Evolutionary conservation across 2,113 vertebrate genomes (phyloP), one percentile per base, ranked within the genome.

Genomic region (Junco hyemalis): DNA sequence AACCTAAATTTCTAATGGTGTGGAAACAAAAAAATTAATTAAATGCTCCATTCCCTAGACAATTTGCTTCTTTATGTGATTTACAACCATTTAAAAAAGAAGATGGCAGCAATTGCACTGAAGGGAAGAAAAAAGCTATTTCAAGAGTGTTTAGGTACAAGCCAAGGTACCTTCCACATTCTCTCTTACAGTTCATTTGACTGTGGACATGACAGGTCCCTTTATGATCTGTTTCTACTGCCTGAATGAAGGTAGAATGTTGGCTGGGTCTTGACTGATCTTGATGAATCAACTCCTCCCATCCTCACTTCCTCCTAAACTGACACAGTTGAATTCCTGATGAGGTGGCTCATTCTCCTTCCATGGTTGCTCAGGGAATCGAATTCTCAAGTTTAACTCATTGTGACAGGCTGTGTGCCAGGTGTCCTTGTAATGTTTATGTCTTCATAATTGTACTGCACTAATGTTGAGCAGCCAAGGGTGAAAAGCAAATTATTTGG

Each of bases 381-480:
- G 0, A 47, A 68, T 60, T 64, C 64, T 92, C 92, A 88, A 28
- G 50, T 90, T 97, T 96, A 96, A 96, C 88, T 96, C 84, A 84
- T 85, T 81, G 89, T 96, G 96, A 96, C 95, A 94, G 91, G 35
- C 66, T 65, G 31, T 93, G 86, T 70, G 69, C 91, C 60, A 44
- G 86, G 53, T 93, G 90, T 57, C 92, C 91, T 97, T 96, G 77
- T 38, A 56, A 69, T 96, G 92, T 93, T 97, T 96, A 93, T 78
- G 84, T 95, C 89, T 95, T 95, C 77, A 94, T 96, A 96, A 96
- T 96, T 86, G 80, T 79, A 51, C 60, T 89, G 85, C 64, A 92
- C 70, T 93, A 65, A 92, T 94, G 85, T 86, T 86, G 86, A 94
- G 82, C 94, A 96, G 70, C 40, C 88, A 95, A 93, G 87, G 95